Base-by-base conservation (phyloP, 2,888 invertebrate genomes). In the Catonia carolina region DNA sequence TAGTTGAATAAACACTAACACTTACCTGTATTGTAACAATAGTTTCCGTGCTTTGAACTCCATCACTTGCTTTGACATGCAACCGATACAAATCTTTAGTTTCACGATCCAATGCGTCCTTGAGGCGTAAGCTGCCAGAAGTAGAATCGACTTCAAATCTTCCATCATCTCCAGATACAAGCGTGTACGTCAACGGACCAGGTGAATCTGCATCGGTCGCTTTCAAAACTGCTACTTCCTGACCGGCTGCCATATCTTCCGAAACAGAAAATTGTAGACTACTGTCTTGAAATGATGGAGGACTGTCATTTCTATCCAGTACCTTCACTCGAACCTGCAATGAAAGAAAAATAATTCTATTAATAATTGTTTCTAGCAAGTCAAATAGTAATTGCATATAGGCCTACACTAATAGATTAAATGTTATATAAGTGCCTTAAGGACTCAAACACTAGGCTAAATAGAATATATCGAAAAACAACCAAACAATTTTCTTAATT, bases 231-330 rank as follows among this genome's bases (percentile, higher is more conserved):
- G 87, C 85, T 59, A 94, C 84, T 35, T 81, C 74, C 67, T 89
- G 86, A 6, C 90, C 91, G 1, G 86, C 84, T 35, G 88, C 84
- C 59, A 90, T 78, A 71, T 93, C 92, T 71, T 94, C 93, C 1
- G 91, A 90, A 1, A 92, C 85, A 55, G 81, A 78, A 71, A 84
- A 88, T 50, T 80, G 80, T 65, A 85, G 75, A 14, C 85, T 85
- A 33, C 84, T 81, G 61, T 85, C 82, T 65, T 82, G 82, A 77
- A 92, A 91, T 54, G 84, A 82, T 2, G 96, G 96, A n/a, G 94
- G 92, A 68, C 90, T 92, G 77, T 96, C 96, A 73, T 96, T 96
- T 74, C 87, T 88, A 75, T 96, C 96, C 71, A 89, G 73, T 53
- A 95, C 85, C 56, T 82, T 83, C 65, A 95, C 84, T 72, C 82